Evolutionary conservation across 2,113 vertebrate species (phyloP).

Genomic region (Hemicordylus capensis): DNA sequence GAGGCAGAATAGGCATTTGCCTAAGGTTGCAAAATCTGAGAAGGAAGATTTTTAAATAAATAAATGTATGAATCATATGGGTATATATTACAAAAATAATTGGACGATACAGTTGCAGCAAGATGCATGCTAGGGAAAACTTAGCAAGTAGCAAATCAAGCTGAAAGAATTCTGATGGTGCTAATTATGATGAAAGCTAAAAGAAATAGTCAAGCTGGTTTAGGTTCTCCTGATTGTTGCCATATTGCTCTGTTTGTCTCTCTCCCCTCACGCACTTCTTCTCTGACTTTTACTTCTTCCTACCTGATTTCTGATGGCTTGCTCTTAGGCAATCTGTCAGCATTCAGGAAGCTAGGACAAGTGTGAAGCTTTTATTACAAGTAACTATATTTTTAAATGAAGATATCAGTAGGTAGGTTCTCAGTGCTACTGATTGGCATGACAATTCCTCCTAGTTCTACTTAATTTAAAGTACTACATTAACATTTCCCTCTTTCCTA

Average conservation of each 20-base stretch:
- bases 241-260: background rate
- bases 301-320: slow-evolving; percentile 1
- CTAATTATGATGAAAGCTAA: background rate
- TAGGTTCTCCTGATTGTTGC: background rate
- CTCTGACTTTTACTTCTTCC: background rate
- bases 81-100: too few relatives aligned
- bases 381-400: background rate
- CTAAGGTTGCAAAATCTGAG: too few relatives aligned
- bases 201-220: background rate
- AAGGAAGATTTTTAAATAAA: too few relatives aligned
- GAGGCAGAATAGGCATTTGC: too few relatives aligned
- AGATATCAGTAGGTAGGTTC: slow-evolving; percentile 5
- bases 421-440: slow-evolving; percentile 3
- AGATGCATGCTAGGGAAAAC: background rate
- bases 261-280: background rate
- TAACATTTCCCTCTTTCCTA: background rate
- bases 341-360: background rate
- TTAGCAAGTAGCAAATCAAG: background rate
- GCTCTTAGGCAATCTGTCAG: slow-evolving; percentile 2
- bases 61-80: too few relatives aligned
- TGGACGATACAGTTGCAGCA: background rate
- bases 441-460: slow-evolving; percentile 28
- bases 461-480: slow-evolving; percentile 28
- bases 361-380: background rate
- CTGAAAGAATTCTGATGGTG: background rate